Base-by-base conservation (phyloP, 2,797 vertebrate genomes). In the Chrysocyon brachyurus region DNA sequence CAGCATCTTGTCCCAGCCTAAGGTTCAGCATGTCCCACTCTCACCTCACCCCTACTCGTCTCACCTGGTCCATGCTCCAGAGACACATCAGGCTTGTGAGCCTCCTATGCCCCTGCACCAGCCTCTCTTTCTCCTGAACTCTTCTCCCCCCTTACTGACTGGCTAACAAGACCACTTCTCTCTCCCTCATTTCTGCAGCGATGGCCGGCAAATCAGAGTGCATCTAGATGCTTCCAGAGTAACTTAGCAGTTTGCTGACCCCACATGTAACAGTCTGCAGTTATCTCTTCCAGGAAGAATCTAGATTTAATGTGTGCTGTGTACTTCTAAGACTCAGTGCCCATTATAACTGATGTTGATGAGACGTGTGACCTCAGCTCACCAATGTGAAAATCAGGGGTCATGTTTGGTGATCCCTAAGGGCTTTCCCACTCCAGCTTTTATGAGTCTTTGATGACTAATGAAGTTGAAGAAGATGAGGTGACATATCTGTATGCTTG, bases 11-110 rank as follows among this genome's bases (percentile, higher is more conserved):
- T 12, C 31, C 72, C 26, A 52, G 33, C 16, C 33, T 33, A 28
- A 6, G 14, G 33, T 16, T n/a, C 24, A 40, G 56, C 56, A 19
- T 9, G 2, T 19, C 22, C 52, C 33, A 56, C 40, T 40, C 64
- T 24, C 1, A 0, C 15, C 57, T 57, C 31, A 21, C 1, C 24
- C 26, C 12, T 3, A 10, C 54, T 57, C 21, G 21, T 0, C 28
- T 26, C 21, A 33, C 0, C 28, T 26, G 1, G 31, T 54, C 40
- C 57, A 19, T 3, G 19, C 52, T 11, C 33, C 59, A 68, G 40
- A 33, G 5, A 12, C 12, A 16, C 4, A 6, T 36, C 12, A 19
- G n/a, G 3, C n/a, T 24, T 0, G 0, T 40, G 7, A 54, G 10
- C 14, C 3, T 19, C 73, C 16, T 15, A 2, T 22, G 31, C 31